Evolutionary conservation across 2,113 vertebrate genomes (phyloP).

Genomic region (Camarhynchus parvulus): DNA sequence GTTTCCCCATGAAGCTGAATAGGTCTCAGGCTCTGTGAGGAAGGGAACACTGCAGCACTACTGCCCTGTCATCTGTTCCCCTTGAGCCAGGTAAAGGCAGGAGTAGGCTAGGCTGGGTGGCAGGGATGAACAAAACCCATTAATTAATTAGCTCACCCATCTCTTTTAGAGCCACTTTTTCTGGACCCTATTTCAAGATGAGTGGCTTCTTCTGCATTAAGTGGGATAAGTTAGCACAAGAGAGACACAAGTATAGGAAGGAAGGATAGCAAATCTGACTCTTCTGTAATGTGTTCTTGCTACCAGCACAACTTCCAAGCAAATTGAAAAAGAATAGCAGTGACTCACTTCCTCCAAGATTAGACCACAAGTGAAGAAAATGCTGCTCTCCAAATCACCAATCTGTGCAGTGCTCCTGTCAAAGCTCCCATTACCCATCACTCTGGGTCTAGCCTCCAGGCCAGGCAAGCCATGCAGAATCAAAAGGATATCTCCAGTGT

Average conservation of each 20-base stretch:
- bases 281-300: neutral
- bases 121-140: neutral
- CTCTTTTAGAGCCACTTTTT: neutral
- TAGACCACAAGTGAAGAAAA: neutral
- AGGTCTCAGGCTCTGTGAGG: neutral
- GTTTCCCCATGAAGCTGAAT: neutral
- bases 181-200: neutral
- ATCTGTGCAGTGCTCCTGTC: neutral
- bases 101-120: neutral
- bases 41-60: neutral
- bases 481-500: neutral
- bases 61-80: neutral
- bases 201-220: neutral
- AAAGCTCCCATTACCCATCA: neutral
- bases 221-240: neutral
- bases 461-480: neutral
- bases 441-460: neutral
- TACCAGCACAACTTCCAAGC: neutral
- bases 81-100: neutral
- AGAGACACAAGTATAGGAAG: neutral
- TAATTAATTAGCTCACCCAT: neutral
- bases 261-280: neutral
- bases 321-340: neutral
- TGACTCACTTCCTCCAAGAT: slow-evolving; percentile 28
- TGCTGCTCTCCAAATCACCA: neutral